These are phyloP conservation scores for Novumbra hubbsi DNA, from an alignment of 2,797 vertebrate species.

Conservation along the genomic window DNA sequence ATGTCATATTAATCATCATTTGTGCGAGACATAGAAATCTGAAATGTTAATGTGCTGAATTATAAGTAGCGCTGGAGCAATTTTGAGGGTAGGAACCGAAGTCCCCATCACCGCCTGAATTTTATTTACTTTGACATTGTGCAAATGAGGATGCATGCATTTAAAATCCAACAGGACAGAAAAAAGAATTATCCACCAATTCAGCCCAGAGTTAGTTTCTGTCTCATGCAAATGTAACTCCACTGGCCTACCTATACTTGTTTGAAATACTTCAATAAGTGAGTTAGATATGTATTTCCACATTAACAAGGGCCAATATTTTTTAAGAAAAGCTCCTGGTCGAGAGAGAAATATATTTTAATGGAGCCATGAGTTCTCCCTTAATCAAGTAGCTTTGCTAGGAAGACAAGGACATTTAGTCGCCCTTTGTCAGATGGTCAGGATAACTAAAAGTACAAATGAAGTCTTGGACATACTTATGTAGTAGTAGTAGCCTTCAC, in stretches of 20 bases:
- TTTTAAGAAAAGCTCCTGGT: background rate
- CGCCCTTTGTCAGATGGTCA: background rate
- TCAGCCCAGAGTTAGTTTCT: background rate
- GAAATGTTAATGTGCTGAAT: constrained; percentile 59
- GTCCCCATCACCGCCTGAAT: constrained; percentile 43
- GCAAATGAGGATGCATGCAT: constrained; percentile 54
- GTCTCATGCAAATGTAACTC: constrained; percentile 31
- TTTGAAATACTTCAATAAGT: background rate
- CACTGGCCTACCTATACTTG: background rate
- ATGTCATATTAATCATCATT: constrained; percentile 56
- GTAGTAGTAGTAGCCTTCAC: background rate
- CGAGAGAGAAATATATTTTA: background rate
- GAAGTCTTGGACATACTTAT: too few species aligned
- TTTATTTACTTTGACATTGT: constrained; percentile 61
- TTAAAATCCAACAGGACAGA: constrained; percentile 43
- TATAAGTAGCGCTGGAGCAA: constrained; percentile 43
- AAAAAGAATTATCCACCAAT: constrained; percentile 34
- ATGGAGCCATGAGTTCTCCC: background rate
- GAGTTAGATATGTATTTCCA: background rate
- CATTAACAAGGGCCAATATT: background rate
- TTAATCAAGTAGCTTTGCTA: background rate
- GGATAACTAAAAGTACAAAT: background rate
- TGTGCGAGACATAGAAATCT: constrained; percentile 47
- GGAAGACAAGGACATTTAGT: background rate
- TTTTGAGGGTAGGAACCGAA: constrained; percentile 56